phyloP scores from a whole-genome alignment of 1,140 invertebrate genomes.

The Cotesia vestalis region DNA sequence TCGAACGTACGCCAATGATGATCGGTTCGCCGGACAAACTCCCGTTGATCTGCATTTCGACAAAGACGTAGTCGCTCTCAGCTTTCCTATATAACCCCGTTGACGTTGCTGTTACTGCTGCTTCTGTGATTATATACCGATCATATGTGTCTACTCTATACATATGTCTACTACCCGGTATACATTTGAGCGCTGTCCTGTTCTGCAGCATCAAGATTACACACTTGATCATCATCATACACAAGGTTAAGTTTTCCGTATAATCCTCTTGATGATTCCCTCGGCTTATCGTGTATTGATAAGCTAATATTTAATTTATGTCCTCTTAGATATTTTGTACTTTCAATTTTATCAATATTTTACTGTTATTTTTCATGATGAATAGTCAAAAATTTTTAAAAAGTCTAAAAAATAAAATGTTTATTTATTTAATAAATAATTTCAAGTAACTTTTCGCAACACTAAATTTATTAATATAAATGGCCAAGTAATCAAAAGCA shows the following conservation, averaged over 20 bases:
- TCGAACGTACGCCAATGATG: constrained; percentile 44
- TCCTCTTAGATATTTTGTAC: not conserved
- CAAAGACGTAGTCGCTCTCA: constrained; percentile 35
- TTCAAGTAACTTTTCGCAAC: no score
- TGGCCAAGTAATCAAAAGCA: no score
- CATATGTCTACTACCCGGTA: not conserved
- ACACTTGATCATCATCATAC: constrained; percentile 6
- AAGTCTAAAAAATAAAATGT: no score
- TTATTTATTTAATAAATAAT: no score
- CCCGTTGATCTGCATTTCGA: constrained; percentile 34
- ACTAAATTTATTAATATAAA: no score
- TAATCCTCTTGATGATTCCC: constrained; percentile 16
- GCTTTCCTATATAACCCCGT: constrained; percentile 17
- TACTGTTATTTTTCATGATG: no score
- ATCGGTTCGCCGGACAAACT: constrained; percentile 46
- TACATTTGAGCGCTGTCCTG: not conserved
- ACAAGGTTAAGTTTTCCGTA: constrained; percentile 23
- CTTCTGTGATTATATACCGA: not conserved
- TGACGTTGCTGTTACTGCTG: not conserved
- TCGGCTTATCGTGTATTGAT: not conserved
- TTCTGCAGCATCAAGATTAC: constrained; percentile 21
- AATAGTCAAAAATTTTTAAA: no score
- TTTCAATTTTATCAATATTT: no score
- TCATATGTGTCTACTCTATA: not conserved
- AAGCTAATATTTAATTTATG: not conserved